Conservation (phyloP, 2,888 invertebrate genomes). For the Stenodera caucasica region DNA sequence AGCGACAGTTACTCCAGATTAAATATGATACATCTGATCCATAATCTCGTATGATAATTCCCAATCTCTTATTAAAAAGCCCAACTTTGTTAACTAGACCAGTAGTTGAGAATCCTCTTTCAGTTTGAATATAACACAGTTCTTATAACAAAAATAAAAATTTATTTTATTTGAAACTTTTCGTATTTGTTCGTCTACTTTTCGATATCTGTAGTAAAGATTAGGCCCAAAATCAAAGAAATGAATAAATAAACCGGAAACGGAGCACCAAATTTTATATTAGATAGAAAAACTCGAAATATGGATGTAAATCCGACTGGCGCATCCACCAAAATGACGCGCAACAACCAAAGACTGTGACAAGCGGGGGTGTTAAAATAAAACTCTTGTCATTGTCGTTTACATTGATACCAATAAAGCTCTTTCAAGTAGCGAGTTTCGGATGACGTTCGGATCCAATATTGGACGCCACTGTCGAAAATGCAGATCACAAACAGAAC, state of each 20-base stretch:
- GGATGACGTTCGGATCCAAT: not conserved
- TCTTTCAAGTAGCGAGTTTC: not conserved
- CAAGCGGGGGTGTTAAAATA: too few species aligned
- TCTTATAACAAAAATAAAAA: not conserved
- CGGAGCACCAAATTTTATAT: too few species aligned
- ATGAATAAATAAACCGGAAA: constrained; percentile 2
- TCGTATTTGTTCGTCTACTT: not conserved
- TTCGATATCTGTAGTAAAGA: not conserved
- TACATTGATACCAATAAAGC: not conserved
- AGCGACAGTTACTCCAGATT: not conserved
- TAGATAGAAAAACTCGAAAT: too few species aligned
- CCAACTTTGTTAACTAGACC: too few species aligned
- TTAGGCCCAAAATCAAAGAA: not conserved
- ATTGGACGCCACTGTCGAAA: not conserved
- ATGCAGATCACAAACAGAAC: not conserved
- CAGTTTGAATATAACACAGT: not conserved
- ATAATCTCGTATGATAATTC: too few species aligned
- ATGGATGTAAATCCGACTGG: too few species aligned
- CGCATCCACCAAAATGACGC: not conserved
- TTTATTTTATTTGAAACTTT: not conserved
- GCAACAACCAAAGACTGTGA: too few species aligned
- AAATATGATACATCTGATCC: not conserved
- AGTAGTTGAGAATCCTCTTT: not conserved
- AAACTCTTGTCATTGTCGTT: too few species aligned
- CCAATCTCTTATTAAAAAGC: too few species aligned